Conservation (phyloP, 2,888 invertebrate species). For the Tolmerus cingulatus region DNA sequence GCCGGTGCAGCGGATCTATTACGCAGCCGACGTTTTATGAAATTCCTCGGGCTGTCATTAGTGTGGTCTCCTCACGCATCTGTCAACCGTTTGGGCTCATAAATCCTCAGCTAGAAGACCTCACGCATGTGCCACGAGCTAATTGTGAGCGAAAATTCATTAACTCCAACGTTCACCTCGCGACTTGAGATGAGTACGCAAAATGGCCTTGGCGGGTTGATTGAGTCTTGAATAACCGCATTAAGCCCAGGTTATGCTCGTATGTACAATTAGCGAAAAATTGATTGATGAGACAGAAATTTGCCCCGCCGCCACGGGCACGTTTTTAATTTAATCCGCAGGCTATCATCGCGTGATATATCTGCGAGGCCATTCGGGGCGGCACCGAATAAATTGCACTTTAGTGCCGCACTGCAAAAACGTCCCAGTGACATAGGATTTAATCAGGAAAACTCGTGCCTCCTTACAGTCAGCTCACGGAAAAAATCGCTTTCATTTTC, state of each 20-base stretch:
- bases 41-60: background rate
- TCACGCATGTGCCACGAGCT: slow-evolving; percentile 9
- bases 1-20: background rate
- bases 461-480: background rate
- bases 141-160: slow-evolving; percentile 5
- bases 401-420: slow-evolving; percentile 8
- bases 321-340: slow-evolving; percentile 18
- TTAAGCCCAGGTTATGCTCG: too few species aligned
- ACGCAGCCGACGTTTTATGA: background rate
- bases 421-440: background rate
- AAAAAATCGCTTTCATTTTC: slow-evolving; percentile 21
- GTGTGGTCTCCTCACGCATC: background rate
- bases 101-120: slow-evolving; percentile 8
- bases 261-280: background rate
- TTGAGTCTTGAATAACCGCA: background rate
- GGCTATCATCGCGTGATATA: slow-evolving; percentile 1
- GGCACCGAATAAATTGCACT: slow-evolving; percentile 15
- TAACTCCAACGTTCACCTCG: background rate
- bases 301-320: background rate
- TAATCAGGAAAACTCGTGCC: slow-evolving; percentile 1
- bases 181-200: background rate
- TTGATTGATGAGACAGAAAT: background rate
- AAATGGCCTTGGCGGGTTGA: background rate
- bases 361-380: background rate
- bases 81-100: background rate